Base-by-base conservation (phyloP, 2,797 vertebrate species). In the Oryzias dopingdopingensis region DNA sequence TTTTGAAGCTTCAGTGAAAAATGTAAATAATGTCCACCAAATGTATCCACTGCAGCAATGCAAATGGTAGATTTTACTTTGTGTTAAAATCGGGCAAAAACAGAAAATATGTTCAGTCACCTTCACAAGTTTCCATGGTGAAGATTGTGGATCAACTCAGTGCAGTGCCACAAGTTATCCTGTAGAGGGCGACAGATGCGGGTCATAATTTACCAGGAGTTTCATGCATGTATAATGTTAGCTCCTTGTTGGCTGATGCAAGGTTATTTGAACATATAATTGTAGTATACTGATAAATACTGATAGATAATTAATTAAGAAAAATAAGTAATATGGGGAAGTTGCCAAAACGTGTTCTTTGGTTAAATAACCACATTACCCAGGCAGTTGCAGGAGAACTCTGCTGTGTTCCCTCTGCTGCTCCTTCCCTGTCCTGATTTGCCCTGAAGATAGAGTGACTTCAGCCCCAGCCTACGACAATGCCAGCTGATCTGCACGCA, bases 341-440 rank as follows among this genome's bases (percentile, higher is more conserved):
- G 44, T 18, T 14, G 6, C 8, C 45, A 47, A 23, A 46, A 12
- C 18, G 23, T 47, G 20, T 47, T 22, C 22, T 23, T 47, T 14
- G 14, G 14, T 13, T 2, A 23, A 23, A 23, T 14, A 23, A 23
- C 8, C 20, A 14, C 10, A 13, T 23, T 91, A 96, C 96, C 95
- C 92, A 43, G 94, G 94, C 44, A 94, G 90, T 83, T 95, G 95
- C 76, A 96, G 72, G 70, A 95, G 91, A 80, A 95, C 94, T 86
- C 93, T 92, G 55, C 91, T 92, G 79, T 89, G 91, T 62, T 90
- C 94, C 45, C 88, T 93, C 79, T 93, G 93, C 51, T 91, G 94
- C 59, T 91, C 91, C 83, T 94, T 95, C 72, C 93, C 90, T 70
- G 91, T 90, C 81, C 92, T 91, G 68, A 94, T 90, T 74, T 94